A percentile compares a stretch with the other conserved stretches of the same genome.
phyloP scores from a whole-genome alignment of 1,140 invertebrate genomes.

The Drosophila saltans region DNA sequence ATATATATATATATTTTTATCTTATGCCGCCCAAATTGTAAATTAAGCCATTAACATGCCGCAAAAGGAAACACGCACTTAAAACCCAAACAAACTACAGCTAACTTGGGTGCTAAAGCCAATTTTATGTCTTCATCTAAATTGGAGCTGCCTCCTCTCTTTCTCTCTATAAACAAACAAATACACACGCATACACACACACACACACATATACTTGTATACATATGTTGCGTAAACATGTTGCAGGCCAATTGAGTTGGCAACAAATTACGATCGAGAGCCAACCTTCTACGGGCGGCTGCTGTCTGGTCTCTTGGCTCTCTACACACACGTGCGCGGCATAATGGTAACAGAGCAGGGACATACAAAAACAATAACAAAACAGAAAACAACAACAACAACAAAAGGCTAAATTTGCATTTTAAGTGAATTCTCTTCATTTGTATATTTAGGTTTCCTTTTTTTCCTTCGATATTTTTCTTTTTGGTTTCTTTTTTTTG shows the following conservation, averaged over 20 bases:
- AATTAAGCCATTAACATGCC: constrained; percentile 65
- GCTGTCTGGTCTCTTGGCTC: background rate
- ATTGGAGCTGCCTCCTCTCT: constrained; percentile 5
- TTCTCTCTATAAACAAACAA: constrained; percentile 18
- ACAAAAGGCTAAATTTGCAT: constrained; percentile 55
- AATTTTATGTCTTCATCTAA: constrained; percentile 70
- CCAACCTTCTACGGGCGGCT: constrained; percentile 40
- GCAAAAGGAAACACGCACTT: constrained; percentile 61
- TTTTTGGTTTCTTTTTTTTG: constrained; percentile 15
- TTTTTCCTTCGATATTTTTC: constrained; percentile 5
- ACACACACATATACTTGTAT: background rate
- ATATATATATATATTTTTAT: background rate
- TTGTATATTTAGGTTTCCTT: constrained; percentile 64
- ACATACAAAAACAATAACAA: background rate
- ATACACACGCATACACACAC: too few species aligned
- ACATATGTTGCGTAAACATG: constrained; percentile 64
- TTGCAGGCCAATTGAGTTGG: constrained; percentile 51
- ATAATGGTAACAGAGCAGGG: constrained; percentile 6
- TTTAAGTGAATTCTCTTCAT: constrained; percentile 81
- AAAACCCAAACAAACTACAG: constrained; percentile 45
- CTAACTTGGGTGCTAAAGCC: constrained; percentile 47
- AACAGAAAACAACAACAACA: constrained; percentile 19
- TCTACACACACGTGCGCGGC: constrained; percentile 39
- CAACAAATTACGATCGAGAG: constrained; percentile 71
- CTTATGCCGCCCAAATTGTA: constrained; percentile 48